phyloP scores from a whole-genome alignment of 2,888 invertebrate species.

The Sialis fuliginosa region DNA sequence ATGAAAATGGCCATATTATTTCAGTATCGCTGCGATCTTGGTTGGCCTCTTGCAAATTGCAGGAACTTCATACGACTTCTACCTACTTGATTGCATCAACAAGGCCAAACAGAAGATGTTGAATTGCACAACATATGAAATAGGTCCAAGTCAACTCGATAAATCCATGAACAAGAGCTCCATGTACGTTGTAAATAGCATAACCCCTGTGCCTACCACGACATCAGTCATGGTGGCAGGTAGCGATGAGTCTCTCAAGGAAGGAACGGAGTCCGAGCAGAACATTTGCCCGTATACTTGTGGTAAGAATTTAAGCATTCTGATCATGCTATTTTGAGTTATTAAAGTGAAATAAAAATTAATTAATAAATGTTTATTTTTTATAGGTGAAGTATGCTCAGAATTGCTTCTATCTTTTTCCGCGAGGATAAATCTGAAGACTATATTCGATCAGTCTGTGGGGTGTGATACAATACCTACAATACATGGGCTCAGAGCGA shows the following conservation, averaged over 20 bases:
- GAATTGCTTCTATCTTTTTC: slow-evolving; percentile 64
- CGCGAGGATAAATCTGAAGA: slow-evolving; percentile 56
- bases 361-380: slow-evolving; percentile 6
- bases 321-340: background rate
- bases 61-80: slow-evolving; percentile 57
- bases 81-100: slow-evolving; percentile 31
- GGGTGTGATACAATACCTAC: slow-evolving; percentile 66
- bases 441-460: slow-evolving; percentile 61
- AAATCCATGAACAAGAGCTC: slow-evolving; percentile 15
- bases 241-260: slow-evolving; percentile 5
- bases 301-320: slow-evolving; percentile 11
- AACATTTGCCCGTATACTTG: slow-evolving; percentile 9
- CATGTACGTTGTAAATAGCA: too few relatives aligned
- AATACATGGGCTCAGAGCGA: slow-evolving; percentile 41
- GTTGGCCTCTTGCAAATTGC: slow-evolving; percentile 36
- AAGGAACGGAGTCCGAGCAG: too few relatives aligned
- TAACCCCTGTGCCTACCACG: too few relatives aligned
- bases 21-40: slow-evolving; percentile 32
- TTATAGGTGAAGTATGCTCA: slow-evolving; percentile 37
- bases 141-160: slow-evolving; percentile 7
- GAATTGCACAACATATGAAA: slow-evolving; percentile 28
- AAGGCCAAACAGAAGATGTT: slow-evolving; percentile 26
- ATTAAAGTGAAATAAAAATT: slow-evolving; percentile 2
- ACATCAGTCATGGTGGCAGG: slow-evolving; percentile 11
- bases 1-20: slow-evolving; percentile 12